Evolutionary conservation across 1,140 invertebrate species (phyloP), one percentile per base, ranked within the genome.

Genomic region (Drosophila pseudoobscura): DNA sequence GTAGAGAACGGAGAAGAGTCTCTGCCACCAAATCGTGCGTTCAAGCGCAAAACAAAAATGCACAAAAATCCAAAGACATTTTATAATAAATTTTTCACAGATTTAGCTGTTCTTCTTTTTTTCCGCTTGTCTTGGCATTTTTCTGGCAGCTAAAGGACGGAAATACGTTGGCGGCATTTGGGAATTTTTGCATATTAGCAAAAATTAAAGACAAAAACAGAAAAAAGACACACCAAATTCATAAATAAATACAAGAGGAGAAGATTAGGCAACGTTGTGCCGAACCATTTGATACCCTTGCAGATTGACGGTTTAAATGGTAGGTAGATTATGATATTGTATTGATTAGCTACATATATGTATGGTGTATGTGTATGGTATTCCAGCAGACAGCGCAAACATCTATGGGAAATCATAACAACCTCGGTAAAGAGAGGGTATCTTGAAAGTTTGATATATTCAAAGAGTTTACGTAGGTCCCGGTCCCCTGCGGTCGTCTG

Each of bases 131-230:
- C 73, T 72, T 56, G 46, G 35, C 47, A 45, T 76, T 75, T 85
- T 35, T 60, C 43, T 84, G 82, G 80, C 82, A 87, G 74, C 80
- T 80, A 77, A 87, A 84, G 80, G 80, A 87, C 82, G 80, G 80
- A 84, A 84, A 84, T 77, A 75, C 80, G 77, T 79, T 84, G 70
- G 69, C 65, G 78, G 76, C 49, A 60, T 68, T 39, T 75, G 52
- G 69, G 44, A 53, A 74, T 80, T 84, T 84, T 84, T 84, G 80
- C 80, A 84, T 85, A 84, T 84, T 84, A 74, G 82, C 80, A 58
- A 80, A 84, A 80, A 82, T 47, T 47, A 39, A 39, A 39, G 56
- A 71, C n/a, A 75, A 75, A 75, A 75, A 62, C 47, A 84, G 61
- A 22, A 46, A 66, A 75, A 65, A 62, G 20, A 3, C 35, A 13